These are phyloP conservation scores for Hypolimnas misippus DNA, from an alignment of 2,888 invertebrate species.

Conservation along the genomic window DNA sequence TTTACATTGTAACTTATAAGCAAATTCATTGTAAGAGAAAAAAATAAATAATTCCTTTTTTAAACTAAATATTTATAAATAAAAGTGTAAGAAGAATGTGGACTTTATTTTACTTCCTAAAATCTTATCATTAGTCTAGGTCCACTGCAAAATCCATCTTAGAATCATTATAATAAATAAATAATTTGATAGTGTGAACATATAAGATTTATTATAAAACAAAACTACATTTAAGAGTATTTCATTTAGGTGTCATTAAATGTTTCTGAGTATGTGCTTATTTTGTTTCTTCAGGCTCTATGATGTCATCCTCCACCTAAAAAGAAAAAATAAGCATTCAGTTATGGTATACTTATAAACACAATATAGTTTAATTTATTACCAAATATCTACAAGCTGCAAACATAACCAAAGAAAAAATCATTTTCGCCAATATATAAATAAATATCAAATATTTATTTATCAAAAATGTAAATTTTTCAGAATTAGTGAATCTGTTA, in stretches of 20 bases:
- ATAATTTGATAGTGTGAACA: not conserved
- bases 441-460: too few relatives aligned
- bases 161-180: not conserved
- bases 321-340: slow-evolving; percentile 42
- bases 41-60: not conserved
- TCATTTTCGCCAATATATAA: too few relatives aligned
- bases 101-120: not conserved
- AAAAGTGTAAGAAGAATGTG: not conserved
- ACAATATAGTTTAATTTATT: not conserved
- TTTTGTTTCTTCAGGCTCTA: slow-evolving; percentile 57
- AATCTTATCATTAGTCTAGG: not conserved
- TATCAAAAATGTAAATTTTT: too few relatives aligned
- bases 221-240: not conserved
- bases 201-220: not conserved
- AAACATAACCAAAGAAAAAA: too few relatives aligned
- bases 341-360: not conserved
- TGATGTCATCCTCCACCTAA: slow-evolving; percentile 71
- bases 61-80: slow-evolving; percentile 1
- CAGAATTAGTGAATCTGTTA: too few relatives aligned
- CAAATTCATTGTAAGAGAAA: not conserved
- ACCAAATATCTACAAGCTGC: too few relatives aligned
- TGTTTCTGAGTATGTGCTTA: slow-evolving; percentile 43
- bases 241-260: not conserved
- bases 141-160: too few relatives aligned
- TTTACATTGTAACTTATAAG: not conserved